Evolutionary conservation across 2,888 invertebrate genomes (phyloP), one percentile per base, ranked within the genome.

Genomic region (Spisula subtruncata): DNA sequence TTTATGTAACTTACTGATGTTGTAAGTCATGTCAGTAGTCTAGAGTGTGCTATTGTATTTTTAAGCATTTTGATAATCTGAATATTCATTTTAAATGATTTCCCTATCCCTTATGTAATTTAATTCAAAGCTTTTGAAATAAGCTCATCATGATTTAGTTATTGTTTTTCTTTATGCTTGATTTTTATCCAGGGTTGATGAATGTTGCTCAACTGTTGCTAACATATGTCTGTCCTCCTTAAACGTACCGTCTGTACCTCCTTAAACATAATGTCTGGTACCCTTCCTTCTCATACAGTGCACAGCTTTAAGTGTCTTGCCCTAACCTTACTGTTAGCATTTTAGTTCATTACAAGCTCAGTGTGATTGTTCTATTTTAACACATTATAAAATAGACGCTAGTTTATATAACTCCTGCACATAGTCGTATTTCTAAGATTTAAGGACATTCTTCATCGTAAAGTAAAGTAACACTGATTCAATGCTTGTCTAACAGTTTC

Each of bases 141-240:
- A 25, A 66, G 12, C n/a, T 66, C 25, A 20, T n/a, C n/a, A 25
- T 66, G n/a, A 12, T 66, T 66, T 75, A 32, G 75, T 35, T 75
- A 25, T 41, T 60, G 20, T 25, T 60, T n/a, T 25, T 25, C 60
- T 20, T 60, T 6, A 32, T 32, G 29, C 32, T 35, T 75, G 35
- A 35, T 60, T 41, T 60, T 75, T 75, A 32, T 75, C 75, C 75
- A 75, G 75, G 75, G 75, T 75, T 75, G 75, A 75, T 75, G 18
- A 32, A 75, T 35, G 32, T 75, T 75, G 75, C 75, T 75, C 75
- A 75, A 75, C 75, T 75, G 25, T 75, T 75, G 32, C 35, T 75
- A 32, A 32, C 16, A 32, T 35, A 32, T 18, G n/a, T n/a, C n/a
- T n/a, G n/a, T n/a, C n/a, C n/a, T n/a, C n/a, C n/a, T n/a, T n/a